A percentile compares a stretch with the other conserved stretches of the same genome.
Evolutionary conservation across 2,888 invertebrate genomes (phyloP).

Genomic region (Lacanobia wlatinum): DNA sequence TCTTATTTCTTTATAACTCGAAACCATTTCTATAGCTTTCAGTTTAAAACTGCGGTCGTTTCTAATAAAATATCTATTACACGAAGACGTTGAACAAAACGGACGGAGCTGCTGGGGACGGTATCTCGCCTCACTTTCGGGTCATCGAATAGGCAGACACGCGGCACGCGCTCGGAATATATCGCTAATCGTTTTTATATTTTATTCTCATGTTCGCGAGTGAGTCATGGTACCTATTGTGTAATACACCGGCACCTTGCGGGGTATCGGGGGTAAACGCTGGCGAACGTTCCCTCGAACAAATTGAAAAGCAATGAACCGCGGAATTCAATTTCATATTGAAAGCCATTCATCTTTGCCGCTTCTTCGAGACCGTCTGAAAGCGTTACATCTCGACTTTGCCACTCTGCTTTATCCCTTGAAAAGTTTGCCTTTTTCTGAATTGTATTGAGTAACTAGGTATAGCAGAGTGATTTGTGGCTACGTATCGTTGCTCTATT

Average conservation of each 20-base stretch:
- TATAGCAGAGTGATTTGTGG: slow-evolving; percentile 59
- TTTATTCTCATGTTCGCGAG: slow-evolving; percentile 66
- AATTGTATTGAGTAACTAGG: slow-evolving; percentile 67
- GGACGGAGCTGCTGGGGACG: slow-evolving; percentile 7
- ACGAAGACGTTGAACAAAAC: slow-evolving; percentile 24
- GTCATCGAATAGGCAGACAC: slow-evolving; percentile 47
- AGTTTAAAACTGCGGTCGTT: slow-evolving; percentile 34
- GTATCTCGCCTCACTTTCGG: slow-evolving; percentile 40
- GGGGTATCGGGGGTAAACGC: slow-evolving; percentile 84
- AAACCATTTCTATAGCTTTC: slow-evolving; percentile 40
- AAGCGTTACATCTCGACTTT: slow-evolving; percentile 89
- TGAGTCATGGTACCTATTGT: slow-evolving; percentile 75
- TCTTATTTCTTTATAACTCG: slow-evolving; percentile 49
- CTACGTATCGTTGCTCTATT: slow-evolving; percentile 27
- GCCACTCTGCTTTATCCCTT: slow-evolving; percentile 84
- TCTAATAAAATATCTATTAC: slow-evolving; percentile 43
- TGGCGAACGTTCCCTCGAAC: slow-evolving; percentile 87
- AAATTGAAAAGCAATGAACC: slow-evolving; percentile 93
- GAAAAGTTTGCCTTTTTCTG: slow-evolving; percentile 82
- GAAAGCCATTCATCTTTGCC: slow-evolving; percentile 91
- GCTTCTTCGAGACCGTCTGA: slow-evolving; percentile 87
- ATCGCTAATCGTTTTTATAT: slow-evolving; percentile 64
- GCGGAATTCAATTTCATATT: slow-evolving; percentile 93
- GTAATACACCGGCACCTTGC: slow-evolving; percentile 80
- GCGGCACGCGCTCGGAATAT: slow-evolving; percentile 57